Evolutionary conservation across 64 coral and sea anemone genomes (phyloP), one percentile per base, ranked within the genome.

Genomic region (Orbicella faveolata): DNA sequence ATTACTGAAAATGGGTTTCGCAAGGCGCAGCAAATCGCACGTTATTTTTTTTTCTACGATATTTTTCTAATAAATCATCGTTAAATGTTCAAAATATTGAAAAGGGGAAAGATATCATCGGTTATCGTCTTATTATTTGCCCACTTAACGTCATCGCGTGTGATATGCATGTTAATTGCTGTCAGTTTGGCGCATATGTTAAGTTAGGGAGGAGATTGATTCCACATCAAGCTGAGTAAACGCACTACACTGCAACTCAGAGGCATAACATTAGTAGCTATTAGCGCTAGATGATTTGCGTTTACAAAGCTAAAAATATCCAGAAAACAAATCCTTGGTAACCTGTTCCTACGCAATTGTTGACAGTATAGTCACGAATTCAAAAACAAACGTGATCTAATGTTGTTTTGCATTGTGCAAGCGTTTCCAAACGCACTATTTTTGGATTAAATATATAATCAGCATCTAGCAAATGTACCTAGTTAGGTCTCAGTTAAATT

Each of bases 191-290:
- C 35, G 61, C 39, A 37, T 44, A 67, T 44, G 16, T 26, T 23
- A 41, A 66, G 37, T 41, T 4, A 65, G 34, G 39, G 36, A 83
- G 55, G 13, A 59, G 55, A 59, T 59, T 66, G 61, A 9, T 63
- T 66, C 12, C 35, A 68, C 81, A 69, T 84, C 81, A 84, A 84
- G 62, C 81, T 69, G 52, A 14, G 52, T 59, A 79, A 79, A 84
- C 63, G 48, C 19, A 9, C 25, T 21, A 5, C 21, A 70, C 6
- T 33, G n/a, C 21, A 48, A 20, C 62, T 63, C 51, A 14, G 36
- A 10, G 37, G 36, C 34, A 66, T 23, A 84, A 30, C 52, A 79
- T 57, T 19, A 41, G 44, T 48, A 48, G 0, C 44, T 48, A 48
- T 48, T 48, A 48, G n/a, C n/a, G 26, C 25, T 16, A 57, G 3